A percentile compares a stretch with the other conserved stretches of the same genome.
Evolutionary conservation across 2,888 invertebrate species (phyloP).

Genomic region (Geophilus truncorum): DNA sequence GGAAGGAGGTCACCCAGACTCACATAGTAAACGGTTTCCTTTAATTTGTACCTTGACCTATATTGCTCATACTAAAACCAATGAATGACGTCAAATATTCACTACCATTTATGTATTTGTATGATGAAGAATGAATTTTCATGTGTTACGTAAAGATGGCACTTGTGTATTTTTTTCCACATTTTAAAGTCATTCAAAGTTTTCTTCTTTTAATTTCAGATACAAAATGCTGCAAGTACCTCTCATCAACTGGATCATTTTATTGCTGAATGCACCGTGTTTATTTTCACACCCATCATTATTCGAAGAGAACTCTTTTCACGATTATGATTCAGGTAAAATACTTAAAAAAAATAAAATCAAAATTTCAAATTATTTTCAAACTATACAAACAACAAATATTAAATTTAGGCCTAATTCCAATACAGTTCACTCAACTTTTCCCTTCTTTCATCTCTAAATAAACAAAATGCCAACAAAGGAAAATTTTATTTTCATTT

Average conservation of each 20-base stretch:
- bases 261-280: neutral
- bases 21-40: conserved; percentile 23
- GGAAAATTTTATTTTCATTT: neutral
- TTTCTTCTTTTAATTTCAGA: neutral
- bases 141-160: neutral
- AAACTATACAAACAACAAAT: neutral
- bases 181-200: neutral
- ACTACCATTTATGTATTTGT: neutral
- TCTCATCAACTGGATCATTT: neutral
- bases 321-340: neutral
- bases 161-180: neutral
- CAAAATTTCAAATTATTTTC: neutral
- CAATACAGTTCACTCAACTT: conserved; percentile 15
- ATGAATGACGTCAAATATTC: conserved; percentile 7
- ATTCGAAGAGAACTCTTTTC: neutral
- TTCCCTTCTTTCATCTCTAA: neutral
- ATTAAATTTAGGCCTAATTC: neutral
- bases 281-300: neutral
- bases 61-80: neutral
- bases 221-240: neutral
- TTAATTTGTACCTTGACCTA: conserved; percentile 25
- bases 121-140: neutral
- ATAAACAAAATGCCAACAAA: neutral
- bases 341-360: neutral
- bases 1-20: neutral